A percentile compares a stretch with the other conserved stretches of the same genome.
Conservation (phyloP, 2,888 invertebrate species). For the Eupithecia vulgata region DNA sequence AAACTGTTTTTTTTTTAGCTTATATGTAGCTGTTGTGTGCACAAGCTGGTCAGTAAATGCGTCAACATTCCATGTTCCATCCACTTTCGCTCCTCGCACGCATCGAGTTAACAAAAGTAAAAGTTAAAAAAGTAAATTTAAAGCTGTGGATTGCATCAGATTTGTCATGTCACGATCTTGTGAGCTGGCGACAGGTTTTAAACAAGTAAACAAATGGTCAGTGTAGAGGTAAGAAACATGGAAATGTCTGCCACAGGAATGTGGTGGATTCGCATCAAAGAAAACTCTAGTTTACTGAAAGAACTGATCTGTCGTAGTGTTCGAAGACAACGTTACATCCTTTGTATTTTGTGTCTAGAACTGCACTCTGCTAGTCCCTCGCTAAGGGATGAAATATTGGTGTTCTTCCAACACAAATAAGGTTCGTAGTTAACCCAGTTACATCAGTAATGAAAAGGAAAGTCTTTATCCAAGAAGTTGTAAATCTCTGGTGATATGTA, state of each 20-base stretch:
- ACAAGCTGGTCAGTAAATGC: not conserved
- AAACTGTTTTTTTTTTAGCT: no score
- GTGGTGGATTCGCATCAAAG: not conserved
- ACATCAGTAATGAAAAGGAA: no score
- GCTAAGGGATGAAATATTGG: no score
- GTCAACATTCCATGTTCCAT: constrained; percentile 4
- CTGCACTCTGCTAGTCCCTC: no score
- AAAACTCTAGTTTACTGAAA: no score
- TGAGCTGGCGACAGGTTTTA: not conserved
- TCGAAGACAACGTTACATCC: no score
- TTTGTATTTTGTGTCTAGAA: no score
- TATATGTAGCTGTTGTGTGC: no score
- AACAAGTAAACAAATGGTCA: not conserved
- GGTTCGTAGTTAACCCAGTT: no score
- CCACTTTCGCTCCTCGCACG: constrained; percentile 17
- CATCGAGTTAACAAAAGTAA: constrained; percentile 2
- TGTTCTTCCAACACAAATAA: no score
- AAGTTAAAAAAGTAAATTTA: constrained; percentile 7
- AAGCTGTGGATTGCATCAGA: not conserved
- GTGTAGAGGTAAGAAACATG: not conserved
- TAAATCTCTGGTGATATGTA: not conserved
- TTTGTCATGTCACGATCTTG: not conserved
- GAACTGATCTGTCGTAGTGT: no score
- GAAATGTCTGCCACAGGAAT: no score
- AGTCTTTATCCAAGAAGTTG: not conserved